Evolutionary conservation across 2,888 invertebrate species (phyloP).

Genomic region (Rhogogaster chlorosoma): DNA sequence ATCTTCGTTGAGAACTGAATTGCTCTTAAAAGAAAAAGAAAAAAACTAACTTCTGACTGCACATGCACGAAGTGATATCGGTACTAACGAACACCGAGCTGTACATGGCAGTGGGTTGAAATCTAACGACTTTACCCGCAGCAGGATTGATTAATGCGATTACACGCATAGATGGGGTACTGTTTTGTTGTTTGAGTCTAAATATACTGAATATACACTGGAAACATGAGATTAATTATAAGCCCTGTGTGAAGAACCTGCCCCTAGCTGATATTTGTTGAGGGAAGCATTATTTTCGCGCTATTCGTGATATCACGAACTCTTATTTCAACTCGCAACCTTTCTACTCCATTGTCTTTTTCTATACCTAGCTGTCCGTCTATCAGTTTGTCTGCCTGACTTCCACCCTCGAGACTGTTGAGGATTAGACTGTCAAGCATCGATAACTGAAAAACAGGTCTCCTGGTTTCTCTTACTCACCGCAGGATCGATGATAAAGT

Average conservation of each 20-base stretch:
- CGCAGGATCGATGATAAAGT: conserved; percentile 29
- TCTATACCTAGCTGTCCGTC: background rate
- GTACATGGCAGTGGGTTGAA: background rate
- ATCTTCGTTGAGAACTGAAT: background rate
- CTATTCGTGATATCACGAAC: conserved; percentile 30
- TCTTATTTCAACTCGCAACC: conserved; percentile 40
- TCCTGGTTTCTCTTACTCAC: background rate
- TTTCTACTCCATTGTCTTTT: conserved; percentile 10
- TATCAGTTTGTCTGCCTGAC: background rate
- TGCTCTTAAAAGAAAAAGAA: background rate
- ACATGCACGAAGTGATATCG: no score
- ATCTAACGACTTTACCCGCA: background rate
- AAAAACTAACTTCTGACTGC: background rate
- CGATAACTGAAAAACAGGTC: conserved; percentile 1
- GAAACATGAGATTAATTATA: background rate
- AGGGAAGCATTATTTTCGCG: conserved; percentile 1
- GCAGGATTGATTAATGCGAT: background rate
- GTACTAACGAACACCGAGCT: background rate
- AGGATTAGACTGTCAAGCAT: conserved; percentile 47
- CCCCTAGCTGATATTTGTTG: conserved; percentile 31
- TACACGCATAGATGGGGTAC: background rate
- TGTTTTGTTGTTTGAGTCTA: background rate
- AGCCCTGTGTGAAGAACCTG: background rate
- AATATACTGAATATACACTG: background rate
- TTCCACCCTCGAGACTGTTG: background rate